Evolutionary conservation across 2,113 vertebrate species (phyloP), one percentile per base, ranked within the genome.

Genomic region (Oryzias curvinotus): DNA sequence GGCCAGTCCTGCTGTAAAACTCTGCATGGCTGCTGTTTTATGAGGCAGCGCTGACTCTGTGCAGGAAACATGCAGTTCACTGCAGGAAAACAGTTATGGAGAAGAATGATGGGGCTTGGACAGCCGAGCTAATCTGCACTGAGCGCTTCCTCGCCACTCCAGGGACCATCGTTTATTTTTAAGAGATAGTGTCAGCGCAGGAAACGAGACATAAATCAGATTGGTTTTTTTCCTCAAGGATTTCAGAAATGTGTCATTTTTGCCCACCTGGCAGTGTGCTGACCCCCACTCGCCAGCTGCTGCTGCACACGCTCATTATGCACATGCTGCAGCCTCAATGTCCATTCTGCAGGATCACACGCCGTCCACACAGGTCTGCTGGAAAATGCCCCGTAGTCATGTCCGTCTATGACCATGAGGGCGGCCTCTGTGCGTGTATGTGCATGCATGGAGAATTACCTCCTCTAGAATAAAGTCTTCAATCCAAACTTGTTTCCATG

Each of bases 341-440:
- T 68, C 52, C 52, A 56, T 21, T 51, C 49, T 45, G 70, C 57
- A 51, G 63, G 19, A 46, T 75, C 68, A 72, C 72, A 83, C 70
- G 82, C 75, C 75, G 72, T 73, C 54, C 19, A 62, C 75, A 73
- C 75, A 49, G 61, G 72, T 73, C 65, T 50, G 64, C 42, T 74
- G 71, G 66, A 47, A 65, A 25, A 23, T 23, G 21, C 21, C 21
- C 21, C 2, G 21, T 23, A 58, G 75, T 77, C 45, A 68, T 70
- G 43, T 56, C 8, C 10, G 15, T 57, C 44, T 28, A 36, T 36
- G 30, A 36, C 30, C 30, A 36, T 36, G 30, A 36, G 7, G 7
- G 6, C 8, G 30, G 30, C 30, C 7, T 36, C 8, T 7, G 30
- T 36, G 30, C 26, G 7, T 57, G 47, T 62, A 46, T 53, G 19